Conservation (phyloP, 1,140 invertebrate genomes). For the Dinoponera quadriceps region DNA sequence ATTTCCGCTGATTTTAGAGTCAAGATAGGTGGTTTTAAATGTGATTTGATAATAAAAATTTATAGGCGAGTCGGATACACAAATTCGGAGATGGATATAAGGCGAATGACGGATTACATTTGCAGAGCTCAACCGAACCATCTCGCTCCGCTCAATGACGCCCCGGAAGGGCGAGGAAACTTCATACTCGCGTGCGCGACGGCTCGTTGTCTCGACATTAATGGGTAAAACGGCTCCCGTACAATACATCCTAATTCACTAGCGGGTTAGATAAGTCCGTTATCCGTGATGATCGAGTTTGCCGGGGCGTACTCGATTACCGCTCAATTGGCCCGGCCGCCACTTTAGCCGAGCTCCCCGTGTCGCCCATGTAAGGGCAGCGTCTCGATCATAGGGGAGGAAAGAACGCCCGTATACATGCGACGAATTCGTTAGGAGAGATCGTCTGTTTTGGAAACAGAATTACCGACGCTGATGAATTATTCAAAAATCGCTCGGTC, state of each 20-base stretch:
- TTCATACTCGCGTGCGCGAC: neutral
- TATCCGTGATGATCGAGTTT: slow-evolving; percentile 75
- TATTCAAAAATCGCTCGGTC: slow-evolving; percentile 53
- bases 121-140: neutral
- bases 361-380: slow-evolving; percentile 22
- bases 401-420: slow-evolving; percentile 57
- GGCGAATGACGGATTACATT: too few relatives aligned
- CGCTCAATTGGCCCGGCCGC: slow-evolving; percentile 73
- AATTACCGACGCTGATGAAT: slow-evolving; percentile 73
- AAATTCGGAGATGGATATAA: too few relatives aligned
- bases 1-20: too few relatives aligned
- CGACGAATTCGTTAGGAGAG: slow-evolving; percentile 30
- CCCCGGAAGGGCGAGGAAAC: neutral
- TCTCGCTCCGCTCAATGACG: slow-evolving; percentile 40
- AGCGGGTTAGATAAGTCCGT: slow-evolving; percentile 74
- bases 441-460: slow-evolving; percentile 74
- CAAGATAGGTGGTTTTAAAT: too few relatives aligned
- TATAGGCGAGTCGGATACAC: too few relatives aligned
- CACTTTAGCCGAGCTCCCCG: slow-evolving; percentile 65
- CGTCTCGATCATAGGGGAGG: neutral
- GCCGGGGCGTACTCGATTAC: slow-evolving; percentile 73
- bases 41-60: too few relatives aligned
- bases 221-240: slow-evolving; percentile 41
- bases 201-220: slow-evolving; percentile 55
- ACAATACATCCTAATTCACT: slow-evolving; percentile 77